These are phyloP conservation scores for Heteromurus nitidus DNA, from an alignment of 2,888 invertebrate species.

Conservation along the genomic window DNA sequence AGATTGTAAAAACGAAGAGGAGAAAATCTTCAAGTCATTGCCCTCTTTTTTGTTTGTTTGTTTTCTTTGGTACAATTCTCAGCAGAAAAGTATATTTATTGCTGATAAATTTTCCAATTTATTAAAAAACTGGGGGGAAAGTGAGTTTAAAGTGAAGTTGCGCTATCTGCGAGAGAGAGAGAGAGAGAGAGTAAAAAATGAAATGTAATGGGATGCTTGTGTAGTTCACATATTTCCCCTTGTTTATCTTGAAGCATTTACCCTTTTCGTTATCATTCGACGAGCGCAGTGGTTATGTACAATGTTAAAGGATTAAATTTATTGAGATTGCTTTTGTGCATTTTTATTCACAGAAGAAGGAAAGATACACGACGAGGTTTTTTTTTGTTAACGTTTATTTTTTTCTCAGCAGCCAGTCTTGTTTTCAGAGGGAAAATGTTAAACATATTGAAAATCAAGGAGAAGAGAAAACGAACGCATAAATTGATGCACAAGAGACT, in stretches of 20 bases:
- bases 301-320: slow-evolving; percentile 10
- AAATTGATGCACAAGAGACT: slow-evolving; percentile 1
- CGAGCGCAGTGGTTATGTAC: neutral
- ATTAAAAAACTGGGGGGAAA: neutral
- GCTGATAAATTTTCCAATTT: slow-evolving; percentile 5
- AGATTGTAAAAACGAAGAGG: neutral
- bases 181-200: neutral
- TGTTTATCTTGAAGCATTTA: slow-evolving; percentile 10
- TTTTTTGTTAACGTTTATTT: neutral
- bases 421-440: slow-evolving; percentile 7
- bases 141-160: neutral
- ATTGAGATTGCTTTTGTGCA: slow-evolving; percentile 22
- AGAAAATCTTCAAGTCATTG: neutral
- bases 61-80: neutral
- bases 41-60: neutral
- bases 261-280: slow-evolving; percentile 12
- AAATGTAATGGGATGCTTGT: neutral
- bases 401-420: neutral
- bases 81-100: neutral
- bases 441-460: neutral
- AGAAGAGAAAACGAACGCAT: slow-evolving; percentile 13
- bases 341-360: neutral
- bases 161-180: slow-evolving; percentile 4
- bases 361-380: neutral
- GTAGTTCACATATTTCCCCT: slow-evolving; percentile 5